A percentile compares a stretch with the other conserved stretches of the same genome.
Conservation (phyloP, 2,113 vertebrate genomes). For the Heterochromis multidens region DNA sequence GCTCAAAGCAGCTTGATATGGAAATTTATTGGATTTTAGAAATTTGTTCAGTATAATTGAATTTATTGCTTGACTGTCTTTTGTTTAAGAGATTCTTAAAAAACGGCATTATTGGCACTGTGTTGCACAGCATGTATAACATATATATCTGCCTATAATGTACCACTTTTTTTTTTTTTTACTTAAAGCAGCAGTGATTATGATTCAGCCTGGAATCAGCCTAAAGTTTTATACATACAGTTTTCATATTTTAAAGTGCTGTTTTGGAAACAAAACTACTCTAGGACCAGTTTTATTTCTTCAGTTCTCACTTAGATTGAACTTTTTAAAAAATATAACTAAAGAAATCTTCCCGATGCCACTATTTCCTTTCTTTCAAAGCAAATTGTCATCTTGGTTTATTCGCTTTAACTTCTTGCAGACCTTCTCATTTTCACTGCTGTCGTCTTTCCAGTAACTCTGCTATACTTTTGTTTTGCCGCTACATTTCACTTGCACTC, state of each 20-base stretch:
- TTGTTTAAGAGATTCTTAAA: constrained; percentile 12
- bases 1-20: constrained; percentile 26
- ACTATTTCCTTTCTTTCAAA: not conserved
- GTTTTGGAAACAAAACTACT: not conserved
- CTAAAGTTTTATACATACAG: not conserved
- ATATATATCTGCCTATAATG: not conserved
- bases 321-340: not conserved
- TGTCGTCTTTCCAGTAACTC: not conserved
- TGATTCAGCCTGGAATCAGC: not conserved
- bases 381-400: not conserved
- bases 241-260: not conserved
- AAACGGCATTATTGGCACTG: not conserved
- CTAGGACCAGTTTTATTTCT: not conserved
- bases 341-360: not conserved
- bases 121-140: not conserved
- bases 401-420: not conserved
- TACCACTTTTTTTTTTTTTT: not conserved
- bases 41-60: constrained; percentile 14
- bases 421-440: not conserved
- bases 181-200: not conserved
- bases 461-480: not conserved
- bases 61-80: not conserved
- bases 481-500: not conserved
- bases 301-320: not conserved
- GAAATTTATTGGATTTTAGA: constrained; percentile 31